Conservation (phyloP, 2,113 vertebrate genomes). For the Anseranas semipalmata region DNA sequence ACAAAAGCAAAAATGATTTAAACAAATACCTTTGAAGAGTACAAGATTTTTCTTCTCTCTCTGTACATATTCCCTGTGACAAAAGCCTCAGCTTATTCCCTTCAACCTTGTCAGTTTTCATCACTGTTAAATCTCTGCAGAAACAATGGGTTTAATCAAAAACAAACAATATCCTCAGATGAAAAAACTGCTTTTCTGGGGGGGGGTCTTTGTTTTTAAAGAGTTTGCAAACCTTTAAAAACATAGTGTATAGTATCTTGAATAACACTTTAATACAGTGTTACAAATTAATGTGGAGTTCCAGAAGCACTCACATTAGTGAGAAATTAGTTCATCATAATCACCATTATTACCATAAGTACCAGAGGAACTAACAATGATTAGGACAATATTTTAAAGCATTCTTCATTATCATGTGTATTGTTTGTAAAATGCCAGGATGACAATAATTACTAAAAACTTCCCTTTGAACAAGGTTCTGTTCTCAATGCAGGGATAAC, state of each 20-base stretch:
- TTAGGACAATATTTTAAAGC: constrained; percentile 26
- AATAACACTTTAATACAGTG: not conserved
- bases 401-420: not conserved
- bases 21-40: constrained; percentile 23
- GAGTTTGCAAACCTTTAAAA: constrained; percentile 12
- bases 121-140: constrained; percentile 31
- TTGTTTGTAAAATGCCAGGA: constrained; percentile 37
- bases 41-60: not conserved
- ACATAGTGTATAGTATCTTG: not conserved
- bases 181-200: not conserved
- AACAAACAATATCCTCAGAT: not conserved
- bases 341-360: constrained; percentile 61
- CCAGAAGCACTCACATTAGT: not conserved
- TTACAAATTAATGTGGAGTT: constrained; percentile 6
- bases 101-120: constrained; percentile 54
- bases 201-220: not conserved
- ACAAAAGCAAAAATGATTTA: not conserved
- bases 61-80: not conserved
- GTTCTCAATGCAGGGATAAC: not conserved
- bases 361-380: constrained; percentile 51
- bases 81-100: constrained; percentile 2
- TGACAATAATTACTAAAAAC: not conserved
- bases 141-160: not conserved
- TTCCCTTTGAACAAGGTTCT: not conserved
- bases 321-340: constrained; percentile 45